Evolutionary conservation across 2,888 invertebrate genomes (phyloP), one percentile per base, ranked within the genome.

Genomic region (Zygothrica quintamaculata): DNA sequence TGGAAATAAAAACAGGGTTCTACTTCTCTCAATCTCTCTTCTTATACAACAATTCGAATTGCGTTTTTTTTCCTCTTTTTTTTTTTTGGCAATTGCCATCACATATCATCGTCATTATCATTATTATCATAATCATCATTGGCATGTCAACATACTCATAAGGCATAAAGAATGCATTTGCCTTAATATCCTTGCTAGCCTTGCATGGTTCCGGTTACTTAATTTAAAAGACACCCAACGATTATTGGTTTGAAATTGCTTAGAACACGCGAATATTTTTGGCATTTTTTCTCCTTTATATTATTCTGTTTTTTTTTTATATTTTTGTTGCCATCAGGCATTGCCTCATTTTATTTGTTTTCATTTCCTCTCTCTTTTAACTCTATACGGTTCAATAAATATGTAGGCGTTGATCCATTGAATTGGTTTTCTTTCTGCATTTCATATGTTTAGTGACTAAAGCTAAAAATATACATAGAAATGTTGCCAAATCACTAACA

Each of bases 181-280:
- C 59, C 46, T 48, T 71, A 74, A 62, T 67, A 74, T 77, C 70
- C 50, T 65, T 22, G 18, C 18, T 22, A 22, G 18, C 58, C 68
- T 84, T 75, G 86, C 84, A 84, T 84, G 84, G 78, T 60, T 77
- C 65, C 67, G 66, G 69, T 76, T 84, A 84, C 84, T 84, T 87
- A 84, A 84, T 84, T 84, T 80, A 74, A 80, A 86, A 87, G 88
- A 84, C 84, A 84, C 84, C 84, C 86, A 75, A 80, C 73, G 86
- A 80, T 84, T 87, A 87, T 87, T 86, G 88, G 65, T 59, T 66
- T 66, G 65, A 75, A 84, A 84, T 84, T 84, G 88, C 87, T 86
- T 87, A 86, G 84, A 73, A 77, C 84, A 87, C 84, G 84, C 84
- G 68, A 84, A 55, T 78, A 55, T 55, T 56, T 57, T 59, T 47